Percentiles rank a stretch among this genome's conserved stretches.
These are phyloP conservation scores for Lophochroa leadbeateri DNA, from an alignment of 2,113 vertebrate species.

Conservation along the genomic window DNA sequence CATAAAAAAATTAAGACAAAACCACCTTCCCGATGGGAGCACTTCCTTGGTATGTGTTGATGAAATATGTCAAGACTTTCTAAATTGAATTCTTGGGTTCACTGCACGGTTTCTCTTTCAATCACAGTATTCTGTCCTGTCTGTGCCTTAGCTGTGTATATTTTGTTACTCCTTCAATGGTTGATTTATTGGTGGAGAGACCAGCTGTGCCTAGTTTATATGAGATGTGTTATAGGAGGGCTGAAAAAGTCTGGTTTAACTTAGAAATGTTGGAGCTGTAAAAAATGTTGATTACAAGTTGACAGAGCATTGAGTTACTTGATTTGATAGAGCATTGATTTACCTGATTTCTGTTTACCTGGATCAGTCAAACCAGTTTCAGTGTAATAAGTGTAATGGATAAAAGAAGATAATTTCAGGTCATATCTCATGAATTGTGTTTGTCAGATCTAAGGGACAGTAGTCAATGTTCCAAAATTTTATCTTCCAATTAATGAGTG, in stretches of 20 bases:
- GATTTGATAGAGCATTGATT: neutral
- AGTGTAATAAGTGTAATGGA: neutral
- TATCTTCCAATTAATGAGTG: neutral
- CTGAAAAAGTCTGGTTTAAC: slow-evolving; percentile 28
- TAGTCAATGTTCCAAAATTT: neutral
- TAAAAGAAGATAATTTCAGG: neutral
- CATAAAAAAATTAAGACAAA: neutral
- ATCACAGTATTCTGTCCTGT: slow-evolving; percentile 2
- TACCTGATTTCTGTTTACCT: neutral
- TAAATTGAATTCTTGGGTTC: slow-evolving; percentile 52
- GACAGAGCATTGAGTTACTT: neutral
- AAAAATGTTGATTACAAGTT: slow-evolving; percentile 6
- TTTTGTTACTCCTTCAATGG: slow-evolving; percentile 8
- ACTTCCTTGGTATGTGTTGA: slow-evolving; percentile 26
- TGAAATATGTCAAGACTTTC: slow-evolving; percentile 42
- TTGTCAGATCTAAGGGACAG: neutral
- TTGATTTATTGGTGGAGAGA: slow-evolving; percentile 29
- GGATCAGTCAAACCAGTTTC: neutral
- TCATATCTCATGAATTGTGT: neutral
- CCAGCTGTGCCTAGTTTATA: slow-evolving; percentile 44
- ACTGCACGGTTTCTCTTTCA: slow-evolving; percentile 3
- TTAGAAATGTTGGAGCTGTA: neutral
- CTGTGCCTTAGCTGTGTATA: neutral
- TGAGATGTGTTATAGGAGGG: neutral
- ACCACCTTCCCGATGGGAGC: neutral